Evolutionary conservation across 2,113 vertebrate genomes (phyloP), one percentile per base, ranked within the genome.

Genomic region (Megaceryle torquata): DNA sequence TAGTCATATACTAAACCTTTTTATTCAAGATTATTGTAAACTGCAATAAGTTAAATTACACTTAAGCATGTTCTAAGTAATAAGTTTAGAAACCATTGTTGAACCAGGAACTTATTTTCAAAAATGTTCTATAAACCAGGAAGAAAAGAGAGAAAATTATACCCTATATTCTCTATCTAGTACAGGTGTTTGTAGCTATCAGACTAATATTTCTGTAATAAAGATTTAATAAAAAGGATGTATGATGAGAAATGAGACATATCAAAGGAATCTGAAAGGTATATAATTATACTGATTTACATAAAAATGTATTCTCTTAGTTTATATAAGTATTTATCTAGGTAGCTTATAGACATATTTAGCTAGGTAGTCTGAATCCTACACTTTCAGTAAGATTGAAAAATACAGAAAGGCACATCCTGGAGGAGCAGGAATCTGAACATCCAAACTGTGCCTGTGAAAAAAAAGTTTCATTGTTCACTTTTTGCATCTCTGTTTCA

Each of bases 211-310:
- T 92, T 89, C 22, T 57, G 15, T 22, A 28, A 70, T 18, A 61
- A 60, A 31, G 3, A 37, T 41, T 1, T 1, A 26, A 51, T 26
- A 65, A 82, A 35, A 29, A 2, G 3, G 9, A 25, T 0, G 0
- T 13, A 24, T 22, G 5, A 13, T 29, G 4, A 75, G 24, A 81
- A 87, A 71, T 14, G 6, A 43, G 31, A 33, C 6, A 11, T 59
- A 67, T 26, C 11, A 79, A 71, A 79, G 10, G 25, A 64, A 48
- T 39, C 4, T 33, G 25, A 64, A 94, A 64, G 13, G 4, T 29
- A 20, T 48, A 33, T 5, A 5, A 21, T 54, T 18, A 8, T 31
- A 46, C 0, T 33, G 10, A 39, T 72, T 76, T 63, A 8, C 63
- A 57, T 11, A n/a, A 74, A 90, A 69, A 46, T 10, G 2, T 31